Conservation (phyloP, 2,113 vertebrate genomes). For the Odontesthes bonariensis region DNA sequence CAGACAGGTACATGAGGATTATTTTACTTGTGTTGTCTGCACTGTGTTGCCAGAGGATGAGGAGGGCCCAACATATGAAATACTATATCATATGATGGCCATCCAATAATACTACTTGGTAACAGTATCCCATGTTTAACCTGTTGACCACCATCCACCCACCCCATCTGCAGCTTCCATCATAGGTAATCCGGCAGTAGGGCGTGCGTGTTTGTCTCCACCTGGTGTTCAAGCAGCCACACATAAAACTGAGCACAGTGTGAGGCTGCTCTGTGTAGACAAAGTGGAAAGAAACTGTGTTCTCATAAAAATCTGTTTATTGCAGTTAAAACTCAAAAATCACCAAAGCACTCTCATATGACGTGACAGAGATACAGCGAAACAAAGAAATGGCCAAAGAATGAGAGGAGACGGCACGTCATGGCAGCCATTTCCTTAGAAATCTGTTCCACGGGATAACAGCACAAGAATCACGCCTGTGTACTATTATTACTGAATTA, state of each 20-base stretch:
- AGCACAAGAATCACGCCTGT: constrained; percentile 44
- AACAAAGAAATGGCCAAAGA: constrained; percentile 40
- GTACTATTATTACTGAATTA: constrained; percentile 39
- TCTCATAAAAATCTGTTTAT: constrained; percentile 82
- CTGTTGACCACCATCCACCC: no score
- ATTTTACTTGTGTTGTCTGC: background rate
- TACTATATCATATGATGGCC: no score
- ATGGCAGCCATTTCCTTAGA: constrained; percentile 54
- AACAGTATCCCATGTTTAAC: no score
- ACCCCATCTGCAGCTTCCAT: no score
- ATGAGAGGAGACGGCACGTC: constrained; percentile 26
- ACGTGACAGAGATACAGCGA: constrained; percentile 47
- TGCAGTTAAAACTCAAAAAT: constrained; percentile 71
- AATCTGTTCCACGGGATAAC: constrained; percentile 41
- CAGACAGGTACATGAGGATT: background rate
- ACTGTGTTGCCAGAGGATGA: background rate
- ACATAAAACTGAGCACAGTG: background rate
- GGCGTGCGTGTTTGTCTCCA: constrained; percentile 63
- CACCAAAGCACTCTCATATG: constrained; percentile 51
- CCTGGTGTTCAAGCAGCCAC: constrained; percentile 61
- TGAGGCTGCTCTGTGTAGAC: background rate
- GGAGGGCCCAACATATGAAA: no score
- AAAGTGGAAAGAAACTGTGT: background rate
- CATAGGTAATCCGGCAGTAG: background rate
- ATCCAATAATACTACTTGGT: no score